Evolutionary conservation across 2,797 vertebrate genomes (phyloP).

Genomic region (Scarus forsteni): DNA sequence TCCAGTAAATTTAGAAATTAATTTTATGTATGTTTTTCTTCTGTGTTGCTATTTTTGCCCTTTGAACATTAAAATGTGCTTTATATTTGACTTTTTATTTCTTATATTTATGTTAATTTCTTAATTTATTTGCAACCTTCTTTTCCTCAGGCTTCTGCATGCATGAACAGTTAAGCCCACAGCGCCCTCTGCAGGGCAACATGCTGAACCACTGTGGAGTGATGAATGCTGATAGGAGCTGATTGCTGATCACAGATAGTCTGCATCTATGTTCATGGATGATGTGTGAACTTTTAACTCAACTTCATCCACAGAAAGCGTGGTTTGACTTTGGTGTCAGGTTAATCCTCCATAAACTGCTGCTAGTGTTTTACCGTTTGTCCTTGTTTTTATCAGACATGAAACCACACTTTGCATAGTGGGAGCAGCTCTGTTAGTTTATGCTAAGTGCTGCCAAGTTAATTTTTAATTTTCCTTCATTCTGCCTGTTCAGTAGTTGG

Average conservation of each 20-base stretch:
- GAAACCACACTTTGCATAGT: neutral
- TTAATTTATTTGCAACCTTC: neutral
- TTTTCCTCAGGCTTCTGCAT: neutral
- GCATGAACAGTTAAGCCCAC: neutral
- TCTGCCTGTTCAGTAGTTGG: neutral
- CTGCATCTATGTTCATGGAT: too few species aligned
- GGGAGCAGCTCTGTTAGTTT: neutral
- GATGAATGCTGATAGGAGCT: neutral
- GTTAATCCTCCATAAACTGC: neutral
- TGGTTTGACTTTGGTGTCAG: neutral
- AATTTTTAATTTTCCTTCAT: neutral
- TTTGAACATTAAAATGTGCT: too few species aligned
- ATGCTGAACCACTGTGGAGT: neutral
- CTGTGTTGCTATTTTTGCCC: too few species aligned
- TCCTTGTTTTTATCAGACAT: neutral
- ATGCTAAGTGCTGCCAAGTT: neutral
- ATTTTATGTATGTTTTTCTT: too few species aligned
- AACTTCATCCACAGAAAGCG: neutral
- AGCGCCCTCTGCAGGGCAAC: slow-evolving; percentile 24
- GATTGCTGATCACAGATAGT: neutral
- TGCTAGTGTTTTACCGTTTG: neutral
- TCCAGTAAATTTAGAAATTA: too few species aligned
- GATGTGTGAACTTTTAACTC: neutral
- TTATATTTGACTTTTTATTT: neutral
- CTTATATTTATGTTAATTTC: neutral